These are phyloP conservation scores for Callithrix jacchus DNA, from an alignment of 2,113 vertebrate genomes.

Conservation along the genomic window DNA sequence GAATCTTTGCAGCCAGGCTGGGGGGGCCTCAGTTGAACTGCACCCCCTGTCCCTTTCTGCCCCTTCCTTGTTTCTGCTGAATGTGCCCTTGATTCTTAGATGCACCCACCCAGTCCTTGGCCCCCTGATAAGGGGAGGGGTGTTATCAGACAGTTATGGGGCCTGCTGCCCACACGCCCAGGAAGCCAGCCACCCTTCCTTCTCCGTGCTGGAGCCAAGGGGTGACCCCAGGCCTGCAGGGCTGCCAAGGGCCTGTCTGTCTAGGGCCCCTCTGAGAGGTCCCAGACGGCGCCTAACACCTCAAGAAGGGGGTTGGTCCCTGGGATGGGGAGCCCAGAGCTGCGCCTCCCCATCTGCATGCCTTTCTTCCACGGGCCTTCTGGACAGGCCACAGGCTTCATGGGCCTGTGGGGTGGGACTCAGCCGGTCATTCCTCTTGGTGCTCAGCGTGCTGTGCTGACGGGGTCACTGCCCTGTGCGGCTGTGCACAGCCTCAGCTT, in stretches of 20 bases:
- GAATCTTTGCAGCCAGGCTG: not conserved
- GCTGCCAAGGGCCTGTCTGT: not conserved
- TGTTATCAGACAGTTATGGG: not conserved
- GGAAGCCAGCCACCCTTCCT: not conserved
- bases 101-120: not conserved
- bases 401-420: not conserved
- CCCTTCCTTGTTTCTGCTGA: not conserved
- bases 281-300: not conserved
- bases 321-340: not conserved
- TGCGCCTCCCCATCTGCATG: not conserved
- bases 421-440: not conserved
- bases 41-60: not conserved
- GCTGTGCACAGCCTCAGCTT: not conserved
- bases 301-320: too few species aligned
- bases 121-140: not conserved
- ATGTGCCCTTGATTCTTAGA: slow-evolving; percentile 15
- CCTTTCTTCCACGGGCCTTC: not conserved
- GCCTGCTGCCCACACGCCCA: not conserved
- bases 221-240: not conserved
- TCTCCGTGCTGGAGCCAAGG: not conserved
- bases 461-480: not conserved
- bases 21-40: not conserved
- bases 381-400: not conserved
- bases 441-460: not conserved
- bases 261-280: not conserved